Conservation (phyloP, 2,113 vertebrate species). For the Aleadryas rufinucha region DNA sequence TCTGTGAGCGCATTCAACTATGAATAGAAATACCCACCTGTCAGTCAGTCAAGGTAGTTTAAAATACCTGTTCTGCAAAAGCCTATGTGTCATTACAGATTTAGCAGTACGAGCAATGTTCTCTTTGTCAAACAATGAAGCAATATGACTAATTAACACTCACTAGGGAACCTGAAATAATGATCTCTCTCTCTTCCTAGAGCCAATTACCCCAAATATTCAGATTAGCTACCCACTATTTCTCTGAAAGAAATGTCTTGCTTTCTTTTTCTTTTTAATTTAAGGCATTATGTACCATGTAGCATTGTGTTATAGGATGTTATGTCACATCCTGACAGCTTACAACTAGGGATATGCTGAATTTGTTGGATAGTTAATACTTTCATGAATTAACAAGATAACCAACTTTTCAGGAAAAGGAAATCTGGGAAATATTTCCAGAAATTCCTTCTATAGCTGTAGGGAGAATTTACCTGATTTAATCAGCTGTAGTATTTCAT, state of each 20-base stretch:
- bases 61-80: slow-evolving; percentile 78
- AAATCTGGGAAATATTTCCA: slow-evolving; percentile 63
- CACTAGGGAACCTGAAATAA: slow-evolving; percentile 79
- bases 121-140: slow-evolving; percentile 80
- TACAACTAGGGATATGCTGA: slow-evolving; percentile 73
- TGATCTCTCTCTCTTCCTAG: slow-evolving; percentile 73
- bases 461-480: slow-evolving; percentile 32
- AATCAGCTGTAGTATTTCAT: slow-evolving; percentile 50
- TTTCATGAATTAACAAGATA: slow-evolving; percentile 76
- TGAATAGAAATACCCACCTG: slow-evolving; percentile 73
- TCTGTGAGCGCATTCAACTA: slow-evolving; percentile 22
- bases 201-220: slow-evolving; percentile 83
- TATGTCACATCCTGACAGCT: slow-evolving; percentile 81
- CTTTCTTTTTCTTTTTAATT: slow-evolving; percentile 72
- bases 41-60: slow-evolving; percentile 78
- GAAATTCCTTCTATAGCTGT: slow-evolving; percentile 43
- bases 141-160: slow-evolving; percentile 82
- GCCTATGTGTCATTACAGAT: slow-evolving; percentile 74
- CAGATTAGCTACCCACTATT: slow-evolving; percentile 75
- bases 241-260: slow-evolving; percentile 74
- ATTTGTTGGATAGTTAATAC: slow-evolving; percentile 77
- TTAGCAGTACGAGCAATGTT: slow-evolving; percentile 71
- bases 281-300: slow-evolving; percentile 77
- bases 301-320: slow-evolving; percentile 78
- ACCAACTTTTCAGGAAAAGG: slow-evolving; percentile 69